Conservation (phyloP, 2,797 vertebrate species). For the Notolabrus celidotus region DNA sequence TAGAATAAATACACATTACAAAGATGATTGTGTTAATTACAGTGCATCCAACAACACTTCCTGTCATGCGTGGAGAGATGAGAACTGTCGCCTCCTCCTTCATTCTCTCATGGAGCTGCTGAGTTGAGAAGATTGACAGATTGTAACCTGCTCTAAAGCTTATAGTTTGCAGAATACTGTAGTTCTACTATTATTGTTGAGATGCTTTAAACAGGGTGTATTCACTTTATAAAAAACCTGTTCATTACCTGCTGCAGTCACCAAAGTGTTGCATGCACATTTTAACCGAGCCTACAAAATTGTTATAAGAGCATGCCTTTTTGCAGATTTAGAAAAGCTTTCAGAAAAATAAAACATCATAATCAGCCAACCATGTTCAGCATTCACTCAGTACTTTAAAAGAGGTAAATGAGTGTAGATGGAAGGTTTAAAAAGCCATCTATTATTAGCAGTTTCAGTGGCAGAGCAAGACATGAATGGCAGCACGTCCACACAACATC, state of each 20-base stretch:
- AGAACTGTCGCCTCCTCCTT: background rate
- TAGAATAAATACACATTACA: too few species aligned
- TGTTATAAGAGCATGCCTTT: background rate
- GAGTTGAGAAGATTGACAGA: background rate
- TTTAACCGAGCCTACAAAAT: background rate
- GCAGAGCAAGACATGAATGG: slow-evolving; percentile 56
- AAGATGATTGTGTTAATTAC: background rate
- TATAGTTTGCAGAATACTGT: background rate
- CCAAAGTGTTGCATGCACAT: background rate
- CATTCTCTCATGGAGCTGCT: background rate
- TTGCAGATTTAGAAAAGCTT: background rate
- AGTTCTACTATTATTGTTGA: background rate
- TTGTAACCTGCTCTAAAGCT: background rate
- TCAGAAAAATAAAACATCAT: background rate
- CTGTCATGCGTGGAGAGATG: background rate
- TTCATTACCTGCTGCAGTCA: background rate
- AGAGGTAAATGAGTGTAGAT: background rate
- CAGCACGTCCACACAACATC: slow-evolving; percentile 36
- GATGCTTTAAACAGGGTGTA: background rate
- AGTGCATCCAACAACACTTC: background rate
- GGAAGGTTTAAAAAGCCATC: slow-evolving; percentile 15
- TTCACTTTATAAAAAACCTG: too few species aligned
- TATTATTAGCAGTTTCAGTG: slow-evolving; percentile 30
- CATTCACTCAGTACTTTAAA: background rate
- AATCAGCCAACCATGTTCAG: background rate